phyloP scores from a whole-genome alignment of 2,113 vertebrate species.

The Cathartes aura region DNA sequence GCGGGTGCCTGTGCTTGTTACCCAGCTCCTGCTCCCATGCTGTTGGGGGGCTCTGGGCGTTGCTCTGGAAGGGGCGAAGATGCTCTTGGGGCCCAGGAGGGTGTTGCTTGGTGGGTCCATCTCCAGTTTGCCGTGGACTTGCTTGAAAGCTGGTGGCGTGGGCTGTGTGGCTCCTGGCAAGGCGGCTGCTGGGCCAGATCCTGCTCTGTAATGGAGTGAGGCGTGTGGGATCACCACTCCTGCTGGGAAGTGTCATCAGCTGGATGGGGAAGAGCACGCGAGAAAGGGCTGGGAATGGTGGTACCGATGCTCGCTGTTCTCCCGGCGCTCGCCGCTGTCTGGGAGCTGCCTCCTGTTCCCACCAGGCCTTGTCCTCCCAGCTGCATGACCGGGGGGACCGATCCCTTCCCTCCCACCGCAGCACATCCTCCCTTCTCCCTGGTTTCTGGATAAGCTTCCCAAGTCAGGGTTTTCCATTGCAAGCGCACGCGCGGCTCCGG shows the following conservation, averaged over 20 bases:
- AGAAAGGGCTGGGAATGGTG: not conserved
- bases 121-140: not conserved
- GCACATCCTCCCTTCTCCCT: not conserved
- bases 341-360: not conserved
- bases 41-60: not conserved
- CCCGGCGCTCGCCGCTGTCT: rapidly evolving
- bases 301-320: not conserved
- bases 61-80: not conserved
- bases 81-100: not conserved
- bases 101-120: not conserved
- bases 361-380: not conserved
- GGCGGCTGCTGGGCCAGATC: not conserved
- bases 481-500: rapidly evolving
- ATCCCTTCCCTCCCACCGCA: rapidly evolving
- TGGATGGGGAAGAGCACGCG: not conserved
- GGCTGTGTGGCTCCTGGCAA: not conserved
- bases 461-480: rapidly evolving
- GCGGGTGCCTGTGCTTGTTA: not conserved
- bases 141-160: not conserved
- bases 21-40: not conserved
- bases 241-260: not conserved
- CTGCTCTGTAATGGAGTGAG: not conserved
- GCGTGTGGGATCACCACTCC: rapidly evolving
- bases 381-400: rapidly evolving
- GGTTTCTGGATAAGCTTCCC: rapidly evolving